A percentile compares a stretch with the other conserved stretches of the same genome.
Evolutionary conservation across 2,113 vertebrate species (phyloP).

Genomic region (Diadophis punctatus): DNA sequence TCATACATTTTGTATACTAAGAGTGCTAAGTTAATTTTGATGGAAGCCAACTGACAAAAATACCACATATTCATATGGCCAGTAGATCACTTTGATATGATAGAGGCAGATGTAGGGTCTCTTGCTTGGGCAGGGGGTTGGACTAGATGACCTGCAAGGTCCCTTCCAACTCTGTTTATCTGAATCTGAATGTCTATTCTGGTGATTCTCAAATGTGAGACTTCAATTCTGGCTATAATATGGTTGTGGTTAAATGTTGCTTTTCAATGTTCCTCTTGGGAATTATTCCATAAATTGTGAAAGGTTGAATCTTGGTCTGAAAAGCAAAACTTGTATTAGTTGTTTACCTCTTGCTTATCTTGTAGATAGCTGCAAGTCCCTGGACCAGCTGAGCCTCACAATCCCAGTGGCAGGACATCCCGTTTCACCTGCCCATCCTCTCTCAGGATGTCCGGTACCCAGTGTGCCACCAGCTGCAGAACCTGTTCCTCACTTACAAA

Average conservation of each 20-base stretch:
- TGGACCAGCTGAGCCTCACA: slow-evolving; percentile 87
- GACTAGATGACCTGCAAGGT: too few relatives aligned
- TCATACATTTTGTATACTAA: background rate
- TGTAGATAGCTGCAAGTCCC: slow-evolving; percentile 77
- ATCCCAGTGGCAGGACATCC: slow-evolving; percentile 80
- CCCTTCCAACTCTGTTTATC: too few relatives aligned
- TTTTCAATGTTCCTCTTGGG: background rate
- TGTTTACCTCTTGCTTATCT: background rate
- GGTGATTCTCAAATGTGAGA: rapidly evolving
- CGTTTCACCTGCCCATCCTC: slow-evolving; percentile 82
- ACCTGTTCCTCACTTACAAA: slow-evolving; percentile 86
- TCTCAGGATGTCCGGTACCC: slow-evolving; percentile 93
- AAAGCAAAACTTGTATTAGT: background rate
- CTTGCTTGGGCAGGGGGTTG: too few relatives aligned
- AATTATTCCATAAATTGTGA: background rate
- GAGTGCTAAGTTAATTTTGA: background rate
- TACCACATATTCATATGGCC: background rate
- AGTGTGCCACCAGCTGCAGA: slow-evolving; percentile 89
- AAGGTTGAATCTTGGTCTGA: background rate
- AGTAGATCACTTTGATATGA: background rate
- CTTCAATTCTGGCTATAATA: background rate
- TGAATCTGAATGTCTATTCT: background rate
- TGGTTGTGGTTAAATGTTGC: background rate
- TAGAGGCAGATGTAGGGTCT: too few relatives aligned
- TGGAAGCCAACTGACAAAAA: slow-evolving; percentile 9